Base-by-base conservation (phyloP, 2,888 invertebrate genomes). In the Thyatira batis region DNA sequence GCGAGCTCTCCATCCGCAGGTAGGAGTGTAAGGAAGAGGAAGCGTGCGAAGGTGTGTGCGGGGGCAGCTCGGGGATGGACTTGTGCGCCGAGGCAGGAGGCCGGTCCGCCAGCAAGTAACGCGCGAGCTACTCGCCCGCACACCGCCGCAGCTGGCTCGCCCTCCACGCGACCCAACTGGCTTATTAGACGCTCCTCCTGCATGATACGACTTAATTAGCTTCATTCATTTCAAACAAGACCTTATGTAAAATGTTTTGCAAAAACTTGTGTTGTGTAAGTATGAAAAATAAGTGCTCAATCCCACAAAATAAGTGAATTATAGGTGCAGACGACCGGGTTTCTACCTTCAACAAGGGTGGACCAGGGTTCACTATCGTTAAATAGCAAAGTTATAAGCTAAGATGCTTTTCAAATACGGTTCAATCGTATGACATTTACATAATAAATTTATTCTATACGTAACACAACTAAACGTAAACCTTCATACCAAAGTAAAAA, bases 31-130 rank as follows among this genome's bases (percentile, higher is more conserved):
- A 95, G 93, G 90, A 97, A 97, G 62, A 97, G 92, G 85, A 95
- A 97, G 63, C 95, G 84, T 9, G 97, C 96, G 85, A 96, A 96
- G 44, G 96, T 96, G 80, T 97, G 97, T 93, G 97, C 96, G 17
- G 97, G 97, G 65, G 96, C 95, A 39, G 96, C 95, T 68, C 97
- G 95, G 0, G 96, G 95, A 80, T 96, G 96, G 62, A 96, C 95
- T n/a, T 84, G 78, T 17, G 92, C 84, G 21, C 96, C 96, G 20
- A 97, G 92, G 33, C 96, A 96, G 63, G 96, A 95, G 8, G 95
- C 94, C 0, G 96, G 95, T 0, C 96, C 96, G 45, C 96, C 96
- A 73, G 95, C 95, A 20, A 97, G 87, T 56, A 96, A 87, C 52
- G 96, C 94, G 21, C 92, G 88, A 3, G 96, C 95, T 71, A 94